Percentiles rank a stretch among this genome's conserved stretches.
Conservation (phyloP, 2,797 vertebrate genomes). For the Chrysocyon brachyurus region DNA sequence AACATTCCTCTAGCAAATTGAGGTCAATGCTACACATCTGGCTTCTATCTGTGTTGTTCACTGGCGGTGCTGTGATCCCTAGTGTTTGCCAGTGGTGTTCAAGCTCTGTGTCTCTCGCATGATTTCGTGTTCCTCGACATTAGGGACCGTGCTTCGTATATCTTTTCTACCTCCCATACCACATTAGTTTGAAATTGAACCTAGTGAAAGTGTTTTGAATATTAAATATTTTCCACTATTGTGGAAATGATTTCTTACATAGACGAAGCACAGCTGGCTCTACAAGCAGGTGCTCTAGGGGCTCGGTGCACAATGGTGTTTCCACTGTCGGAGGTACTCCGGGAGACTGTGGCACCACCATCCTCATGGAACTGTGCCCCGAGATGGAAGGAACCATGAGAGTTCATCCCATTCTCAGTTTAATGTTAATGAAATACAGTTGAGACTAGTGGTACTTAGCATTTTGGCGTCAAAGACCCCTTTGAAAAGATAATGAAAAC, state of each 20-base stretch:
- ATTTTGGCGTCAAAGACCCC: neutral
- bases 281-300: neutral
- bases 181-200: conserved; percentile 15
- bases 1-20: neutral
- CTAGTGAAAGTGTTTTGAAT: neutral
- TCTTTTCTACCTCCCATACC: neutral
- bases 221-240: neutral
- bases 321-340: neutral
- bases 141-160: neutral
- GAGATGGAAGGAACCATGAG: neutral
- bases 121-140: neutral
- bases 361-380: fast-evolving
- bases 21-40: neutral
- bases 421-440: neutral
- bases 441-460: neutral
- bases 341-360: too few species aligned
- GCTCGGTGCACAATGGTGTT: neutral
- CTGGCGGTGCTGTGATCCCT: neutral
- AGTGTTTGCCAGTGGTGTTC: neutral
- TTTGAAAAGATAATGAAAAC: neutral
- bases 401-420: neutral
- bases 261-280: neutral
- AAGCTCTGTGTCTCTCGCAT: neutral
- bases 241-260: neutral
- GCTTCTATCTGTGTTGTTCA: neutral